Evolutionary conservation across 2,113 vertebrate genomes (phyloP).

Genomic region (Poecilia latipinna): DNA sequence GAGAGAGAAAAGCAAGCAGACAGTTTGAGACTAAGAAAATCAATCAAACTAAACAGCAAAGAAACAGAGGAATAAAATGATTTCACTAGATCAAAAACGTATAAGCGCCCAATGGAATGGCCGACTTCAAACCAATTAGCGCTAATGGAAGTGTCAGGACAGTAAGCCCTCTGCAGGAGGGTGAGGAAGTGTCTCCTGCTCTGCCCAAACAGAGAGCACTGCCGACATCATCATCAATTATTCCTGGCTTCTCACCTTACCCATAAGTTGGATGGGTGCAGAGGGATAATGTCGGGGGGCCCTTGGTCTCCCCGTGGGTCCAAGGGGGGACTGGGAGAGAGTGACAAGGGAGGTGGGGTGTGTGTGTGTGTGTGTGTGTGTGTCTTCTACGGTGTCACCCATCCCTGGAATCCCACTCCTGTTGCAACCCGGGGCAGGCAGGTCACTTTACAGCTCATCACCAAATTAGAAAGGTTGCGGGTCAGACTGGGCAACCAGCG

Average conservation of each 20-base stretch:
- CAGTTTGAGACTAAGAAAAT: conserved; percentile 26
- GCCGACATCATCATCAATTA: conserved; percentile 78
- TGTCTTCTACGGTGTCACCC: conserved; percentile 47
- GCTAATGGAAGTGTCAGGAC: conserved; percentile 75
- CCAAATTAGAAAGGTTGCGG: conserved; percentile 72
- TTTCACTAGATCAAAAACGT: conserved; percentile 29
- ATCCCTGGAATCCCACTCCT: conserved; percentile 71
- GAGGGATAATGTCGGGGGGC: conserved; percentile 64
- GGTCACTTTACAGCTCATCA: conserved; percentile 82
- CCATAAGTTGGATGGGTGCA: conserved; percentile 38
- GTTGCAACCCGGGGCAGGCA: conserved; percentile 53
- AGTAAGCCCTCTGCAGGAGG: conserved; percentile 71
- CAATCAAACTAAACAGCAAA: conserved; percentile 4
- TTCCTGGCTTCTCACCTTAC: conserved; percentile 81
- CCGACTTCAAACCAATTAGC: conserved; percentile 73
- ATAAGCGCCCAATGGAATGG: conserved; percentile 31
- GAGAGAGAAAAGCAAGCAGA: conserved; percentile 16
- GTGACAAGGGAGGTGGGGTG: conserved; percentile 20
- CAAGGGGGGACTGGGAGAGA: conserved; percentile 18
- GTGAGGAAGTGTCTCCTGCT: conserved; percentile 60
- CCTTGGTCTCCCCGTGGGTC: conserved; percentile 55
- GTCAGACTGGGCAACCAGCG: conserved; percentile 50
- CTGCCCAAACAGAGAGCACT: conserved; percentile 62
- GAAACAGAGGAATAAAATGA: conserved; percentile 10
- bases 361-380: too few species aligned